Base-by-base conservation (phyloP, 2,797 vertebrate species). In the Sternotherus odoratus region DNA sequence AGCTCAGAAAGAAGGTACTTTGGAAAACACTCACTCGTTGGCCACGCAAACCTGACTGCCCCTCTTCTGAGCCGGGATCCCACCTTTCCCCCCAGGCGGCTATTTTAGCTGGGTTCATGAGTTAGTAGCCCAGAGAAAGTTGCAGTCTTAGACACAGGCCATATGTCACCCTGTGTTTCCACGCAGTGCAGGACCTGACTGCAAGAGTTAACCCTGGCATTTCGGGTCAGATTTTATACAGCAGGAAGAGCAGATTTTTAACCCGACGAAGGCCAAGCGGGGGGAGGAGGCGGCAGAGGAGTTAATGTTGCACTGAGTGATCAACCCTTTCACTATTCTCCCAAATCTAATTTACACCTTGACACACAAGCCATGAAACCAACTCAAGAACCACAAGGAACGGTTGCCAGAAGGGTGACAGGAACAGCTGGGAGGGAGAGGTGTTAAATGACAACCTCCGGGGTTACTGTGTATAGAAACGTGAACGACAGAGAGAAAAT, bases 281-380 rank as follows among this genome's bases (percentile, higher is more conserved):
- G 1, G 10, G n/a, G 19, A 69, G n/a, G 63, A 24, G n/a, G n/a
- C 10, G 11, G 63, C 63, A 69, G n/a, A 69, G 63, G n/a, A 69
- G 36, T 69, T 23, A 69, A 39, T 69, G 19, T 19, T 66, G n/a
- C 63, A 28, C 69, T 94, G 88, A 94, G 89, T 51, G 91, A 83
- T 82, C 69, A 89, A 87, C 72, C 13, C 11, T 43, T 57, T 74
- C n/a, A 43, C 66, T 74, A 23, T 53, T 79, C 86, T 23, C 72
- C 10, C 78, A 94, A 94, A 96, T 92, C 89, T 94, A 92, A 96
- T 97, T 94, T 93, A 82, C n/a, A 12, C 82, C 91, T 91, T 88
- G 69, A 63, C 39, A 12, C 24, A 46, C 26, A 57, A 57, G 87
- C 85, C 83, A 88, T 57, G 79, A 50, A 33, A 77, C 28, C 46